Evolutionary conservation across 2,888 invertebrate genomes (phyloP).

Genomic region (Leucophenga montana): DNA sequence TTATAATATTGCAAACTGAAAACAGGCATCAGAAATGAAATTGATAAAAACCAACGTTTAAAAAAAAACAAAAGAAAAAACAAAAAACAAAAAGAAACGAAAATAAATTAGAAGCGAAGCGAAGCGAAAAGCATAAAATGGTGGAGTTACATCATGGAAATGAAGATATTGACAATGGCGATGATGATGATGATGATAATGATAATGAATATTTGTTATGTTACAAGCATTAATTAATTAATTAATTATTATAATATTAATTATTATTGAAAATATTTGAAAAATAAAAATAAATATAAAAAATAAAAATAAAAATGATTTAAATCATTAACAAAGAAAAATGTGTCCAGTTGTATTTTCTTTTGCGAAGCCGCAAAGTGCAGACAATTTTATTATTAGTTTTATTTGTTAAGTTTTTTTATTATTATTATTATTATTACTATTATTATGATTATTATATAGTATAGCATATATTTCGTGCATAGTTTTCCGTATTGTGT

Average conservation of each 20-base stretch:
- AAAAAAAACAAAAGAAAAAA: slow-evolving; percentile 28
- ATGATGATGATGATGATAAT: slow-evolving; percentile 26
- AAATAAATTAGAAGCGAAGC: slow-evolving; percentile 25
- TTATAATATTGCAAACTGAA: no score
- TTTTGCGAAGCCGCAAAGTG: no score
- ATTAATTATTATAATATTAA: slow-evolving; percentile 68
- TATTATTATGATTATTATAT: no score
- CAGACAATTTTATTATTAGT: no score
- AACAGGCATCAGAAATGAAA: slow-evolving; percentile 18
- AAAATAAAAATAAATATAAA: slow-evolving; percentile 59
- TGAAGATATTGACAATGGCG: slow-evolving; percentile 13
- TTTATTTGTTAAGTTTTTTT: no score
- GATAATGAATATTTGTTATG: slow-evolving; percentile 64
- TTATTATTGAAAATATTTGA: slow-evolving; percentile 69
- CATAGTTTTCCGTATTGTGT: no score
- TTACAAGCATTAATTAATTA: slow-evolving; percentile 69
- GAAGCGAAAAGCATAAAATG: slow-evolving; percentile 14
- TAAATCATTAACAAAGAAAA: slow-evolving; percentile 56
- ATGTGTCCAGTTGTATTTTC: slow-evolving; percentile 22
- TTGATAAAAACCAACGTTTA: slow-evolving; percentile 1
- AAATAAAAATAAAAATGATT: slow-evolving; percentile 54
- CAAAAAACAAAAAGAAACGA: slow-evolving; percentile 22
- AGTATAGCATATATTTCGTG: no score
- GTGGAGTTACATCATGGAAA: slow-evolving; percentile 14
- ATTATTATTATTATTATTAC: no score